A percentile compares a stretch with the other conserved stretches of the same genome.
phyloP scores from a whole-genome alignment of 1,140 invertebrate species.

The Drosophila lowei region DNA sequence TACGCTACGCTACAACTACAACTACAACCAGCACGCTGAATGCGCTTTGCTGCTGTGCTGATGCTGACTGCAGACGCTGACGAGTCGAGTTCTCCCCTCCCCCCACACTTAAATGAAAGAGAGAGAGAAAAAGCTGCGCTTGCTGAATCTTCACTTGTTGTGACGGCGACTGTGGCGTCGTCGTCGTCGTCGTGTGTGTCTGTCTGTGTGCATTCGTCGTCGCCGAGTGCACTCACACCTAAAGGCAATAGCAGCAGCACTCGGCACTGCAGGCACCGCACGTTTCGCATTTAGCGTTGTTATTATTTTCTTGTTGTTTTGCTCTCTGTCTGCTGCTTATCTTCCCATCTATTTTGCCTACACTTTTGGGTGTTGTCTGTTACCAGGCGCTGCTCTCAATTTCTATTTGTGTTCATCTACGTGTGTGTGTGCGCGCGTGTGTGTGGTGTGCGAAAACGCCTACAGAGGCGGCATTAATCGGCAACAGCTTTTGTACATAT shows the following conservation, averaged over 20 bases:
- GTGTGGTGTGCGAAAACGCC: neutral
- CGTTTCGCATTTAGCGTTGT: too few species aligned
- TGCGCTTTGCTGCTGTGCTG: neutral
- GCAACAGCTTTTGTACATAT: slow-evolving; percentile 21
- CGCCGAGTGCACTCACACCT: too few species aligned
- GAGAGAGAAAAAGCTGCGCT: neutral
- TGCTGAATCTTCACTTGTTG: neutral
- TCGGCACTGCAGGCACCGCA: too few species aligned
- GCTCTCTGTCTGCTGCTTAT: neutral
- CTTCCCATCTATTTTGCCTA: too few species aligned
- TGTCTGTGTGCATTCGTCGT: too few species aligned
- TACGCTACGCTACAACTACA: slow-evolving; percentile 36
- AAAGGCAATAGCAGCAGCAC: too few species aligned
- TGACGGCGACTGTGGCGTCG: too few species aligned
- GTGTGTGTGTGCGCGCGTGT: neutral
- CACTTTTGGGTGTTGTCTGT: too few species aligned
- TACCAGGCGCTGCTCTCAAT: slow-evolving; percentile 2
- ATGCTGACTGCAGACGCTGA: slow-evolving; percentile 8
- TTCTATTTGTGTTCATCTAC: neutral
- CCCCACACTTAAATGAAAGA: too few species aligned
- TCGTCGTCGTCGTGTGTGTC: neutral
- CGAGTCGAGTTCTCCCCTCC: too few species aligned
- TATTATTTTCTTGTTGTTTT: too few species aligned
- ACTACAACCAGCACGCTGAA: slow-evolving; percentile 17
- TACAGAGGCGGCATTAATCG: slow-evolving; percentile 10